These are phyloP conservation scores for Temnothorax unifasciatus DNA, from an alignment of 2,888 invertebrate genomes.

Conservation along the genomic window DNA sequence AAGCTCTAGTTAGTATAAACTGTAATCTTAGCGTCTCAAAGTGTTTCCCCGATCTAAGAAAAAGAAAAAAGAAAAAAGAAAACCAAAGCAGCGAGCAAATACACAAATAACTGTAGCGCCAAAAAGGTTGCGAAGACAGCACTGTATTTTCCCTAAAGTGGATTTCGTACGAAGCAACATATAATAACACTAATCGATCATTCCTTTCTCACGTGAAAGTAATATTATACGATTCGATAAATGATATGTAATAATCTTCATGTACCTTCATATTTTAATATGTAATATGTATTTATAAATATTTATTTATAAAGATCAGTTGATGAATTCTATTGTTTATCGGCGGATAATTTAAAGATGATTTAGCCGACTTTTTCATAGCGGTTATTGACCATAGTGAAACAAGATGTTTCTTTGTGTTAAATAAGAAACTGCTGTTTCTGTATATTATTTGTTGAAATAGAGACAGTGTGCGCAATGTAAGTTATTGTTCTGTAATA, in stretches of 20 bases:
- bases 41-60: constrained; percentile 4
- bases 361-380: constrained; percentile 51
- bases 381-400: constrained; percentile 25
- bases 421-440: constrained; percentile 24
- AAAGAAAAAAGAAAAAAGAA: constrained; percentile 11
- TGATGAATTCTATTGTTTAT: constrained; percentile 44
- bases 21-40: constrained; percentile 48
- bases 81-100: constrained; percentile 14
- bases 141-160: constrained; percentile 66
- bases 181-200: constrained; percentile 74
- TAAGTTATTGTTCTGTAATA: constrained; percentile 51
- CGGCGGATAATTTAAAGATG: constrained; percentile 39
- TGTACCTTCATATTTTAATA: constrained; percentile 61
- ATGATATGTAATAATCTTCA: constrained; percentile 44
- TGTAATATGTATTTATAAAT: constrained; percentile 37
- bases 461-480: constrained; percentile 42
- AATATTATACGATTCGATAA: constrained; percentile 62
- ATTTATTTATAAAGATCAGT: constrained; percentile 44
- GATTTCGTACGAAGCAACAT: constrained; percentile 67
- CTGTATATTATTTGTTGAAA: constrained; percentile 51
- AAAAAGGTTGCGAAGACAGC: not conserved
- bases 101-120: constrained; percentile 18
- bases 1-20: constrained; percentile 49
- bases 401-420: constrained; percentile 41
- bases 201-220: constrained; percentile 75